A percentile compares a stretch with the other conserved stretches of the same genome.
Conservation (phyloP, 2,888 invertebrate species). For the Hemaris fuciformis region DNA sequence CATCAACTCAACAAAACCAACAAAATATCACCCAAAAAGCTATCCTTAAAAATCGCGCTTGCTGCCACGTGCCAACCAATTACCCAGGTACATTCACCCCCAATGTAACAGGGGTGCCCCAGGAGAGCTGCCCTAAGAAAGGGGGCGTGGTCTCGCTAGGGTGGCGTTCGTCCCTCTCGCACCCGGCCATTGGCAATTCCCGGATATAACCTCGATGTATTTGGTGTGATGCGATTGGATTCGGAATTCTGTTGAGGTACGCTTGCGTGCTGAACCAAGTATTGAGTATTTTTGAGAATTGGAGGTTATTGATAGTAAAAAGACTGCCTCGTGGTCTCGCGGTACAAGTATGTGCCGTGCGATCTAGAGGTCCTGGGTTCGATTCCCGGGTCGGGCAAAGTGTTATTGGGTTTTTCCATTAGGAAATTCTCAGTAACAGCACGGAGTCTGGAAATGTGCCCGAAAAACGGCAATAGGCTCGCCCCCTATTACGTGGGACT, state of each 20-base stretch:
- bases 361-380: too few relatives aligned
- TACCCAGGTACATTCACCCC: slow-evolving; percentile 53
- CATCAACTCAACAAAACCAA: too few relatives aligned
- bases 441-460: too few relatives aligned
- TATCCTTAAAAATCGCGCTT: background rate
- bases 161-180: slow-evolving; percentile 52
- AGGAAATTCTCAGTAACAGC: too few relatives aligned
- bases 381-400: too few relatives aligned
- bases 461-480: too few relatives aligned
- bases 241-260: background rate
- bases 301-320: too few relatives aligned
- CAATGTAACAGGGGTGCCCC: slow-evolving; percentile 22
- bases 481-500: too few relatives aligned
- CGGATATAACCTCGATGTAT: background rate
- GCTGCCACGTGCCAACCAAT: slow-evolving; percentile 55
- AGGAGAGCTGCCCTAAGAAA: slow-evolving; percentile 43
- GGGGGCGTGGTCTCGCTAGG: slow-evolving; percentile 58
- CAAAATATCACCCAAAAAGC: background rate
- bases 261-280: background rate
- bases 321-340: too few relatives aligned
- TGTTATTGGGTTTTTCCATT: too few relatives aligned
- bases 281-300: background rate
- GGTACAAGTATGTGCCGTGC: too few relatives aligned
- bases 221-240: background rate
- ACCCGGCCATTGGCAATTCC: slow-evolving; percentile 16